Base-by-base conservation (phyloP, 2,797 vertebrate genomes). In the Cyclopterus lumpus region DNA sequence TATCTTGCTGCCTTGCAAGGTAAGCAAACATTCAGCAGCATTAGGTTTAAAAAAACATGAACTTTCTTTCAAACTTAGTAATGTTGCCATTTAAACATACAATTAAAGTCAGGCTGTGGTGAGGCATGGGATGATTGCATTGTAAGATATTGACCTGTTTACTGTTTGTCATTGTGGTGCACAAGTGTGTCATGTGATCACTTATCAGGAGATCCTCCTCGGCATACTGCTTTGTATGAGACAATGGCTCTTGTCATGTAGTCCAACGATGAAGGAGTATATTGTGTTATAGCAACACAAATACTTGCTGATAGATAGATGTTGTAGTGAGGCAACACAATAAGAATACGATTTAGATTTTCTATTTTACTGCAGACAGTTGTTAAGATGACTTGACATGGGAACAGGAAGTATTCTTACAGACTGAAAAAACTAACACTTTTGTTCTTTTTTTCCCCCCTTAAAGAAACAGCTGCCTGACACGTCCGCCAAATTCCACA, bases 401-500 rank as follows among this genome's bases (percentile, higher is more conserved):
- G 49, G 11, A 16, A 49, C 30, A 28, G 24, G 12, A 40, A 51
- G 40, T 51, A 36, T n/a, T 64, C 8, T 32, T 34, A 10, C 12
- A 48, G 5, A 36, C 15, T 59, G 26, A 28, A 1, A 16, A 16
- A 8, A 48, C 22, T 69, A 36, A 71, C n/a, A 15, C n/a, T 16
- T 38, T 69, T 73, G 40, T 58, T 75, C 54, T 59, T 38, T 75
- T 73, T 40, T 12, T 12, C 28, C 73, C 57, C 26, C 57, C 90
- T 76, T 87, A 66, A 89, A 99, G 97, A 97, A 97, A 88, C 94
- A 96, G 88, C 93, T 97, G 54, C 89, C 91, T 32, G 93, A 96
- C 89, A 95, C 94, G 20, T 95, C 95, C 15, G 97, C 97, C 81
- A 99, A 99, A 91, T 99, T 99, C 96, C 98, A 99, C 40, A 95